Evolutionary conservation across 2,888 invertebrate genomes (phyloP), one percentile per base, ranked within the genome.

Genomic region (Pachycephus smyrnensis): DNA sequence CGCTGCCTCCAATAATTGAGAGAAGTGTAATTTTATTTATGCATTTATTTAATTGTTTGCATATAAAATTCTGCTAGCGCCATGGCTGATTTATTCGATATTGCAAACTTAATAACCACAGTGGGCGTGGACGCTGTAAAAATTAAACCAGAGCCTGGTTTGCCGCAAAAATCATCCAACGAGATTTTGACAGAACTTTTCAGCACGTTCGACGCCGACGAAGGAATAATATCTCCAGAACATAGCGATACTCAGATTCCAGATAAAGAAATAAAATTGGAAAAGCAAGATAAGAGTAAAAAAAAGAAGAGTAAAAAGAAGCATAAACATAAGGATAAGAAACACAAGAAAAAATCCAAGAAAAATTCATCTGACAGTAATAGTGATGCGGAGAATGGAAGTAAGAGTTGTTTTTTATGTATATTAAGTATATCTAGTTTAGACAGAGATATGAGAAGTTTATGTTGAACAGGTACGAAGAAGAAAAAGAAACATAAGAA

Each of bases 101-200:
- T 91, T n/a, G 90, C 91, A 9, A 91, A 91, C 83, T 82, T 91
- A 36, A 91, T 91, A 73, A 91, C 91, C 12, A 86, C 86, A 4
- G 91, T 91, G 4, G 91, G 91, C 23, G 90, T 91, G 33, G 91
- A 91, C 68, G 90, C 90, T 31, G 90, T 90, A 12, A 91, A 91
- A 80, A 90, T 91, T 76, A 91, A 91, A 77, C 84, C 88, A 74
- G 91, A 91, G 73, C 91, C 91, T 4, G 91, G 91, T 6, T 73
- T 91, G 71, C 91, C 89, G 40, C 91, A 92, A 68, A 96, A 96
- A 89, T 95, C 95, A 11, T 96, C 96, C 0, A 95, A 94, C 89
- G 96, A 97, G 92, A 97, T 97, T 86, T 93, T 97, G 32, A 95
- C 96, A 0, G 97, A 97, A 91, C 92, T 97, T 0, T 97, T 97